Evolutionary conservation across 2,113 vertebrate genomes (phyloP), one percentile per base, ranked within the genome.

Genomic region (Apistogramma diplotaenia): DNA sequence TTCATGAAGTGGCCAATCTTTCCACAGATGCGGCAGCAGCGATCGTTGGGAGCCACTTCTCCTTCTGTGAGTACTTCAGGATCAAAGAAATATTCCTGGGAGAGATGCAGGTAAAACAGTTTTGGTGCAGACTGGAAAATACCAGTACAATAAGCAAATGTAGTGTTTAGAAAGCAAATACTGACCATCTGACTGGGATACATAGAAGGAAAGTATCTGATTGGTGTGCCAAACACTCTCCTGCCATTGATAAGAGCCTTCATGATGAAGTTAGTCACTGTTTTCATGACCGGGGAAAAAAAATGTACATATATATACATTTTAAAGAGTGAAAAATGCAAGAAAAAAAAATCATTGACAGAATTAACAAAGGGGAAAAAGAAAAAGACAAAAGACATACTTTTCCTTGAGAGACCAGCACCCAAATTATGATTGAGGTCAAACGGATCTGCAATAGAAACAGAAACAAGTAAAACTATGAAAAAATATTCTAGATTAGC

Each of bases 191-290:
- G 94, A 91, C 93, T 96, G 29, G 95, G 89, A 89, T 96, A 97
- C 76, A 96, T 93, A 23, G 96, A 94, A 80, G 96, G 96, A 80
- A 96, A 91, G 87, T 67, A 81, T 95, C 94, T 96, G 81, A 97
- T 2, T 29, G 98, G 95, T 13, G 95, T 96, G 79, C 97, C 98
- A 93, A 98, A 99, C 85, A 98, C 92, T 76, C 94, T 96, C 93
- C 97, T 96, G 71, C 97, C 97, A 83, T 99, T 99, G 87, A 99
- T 97, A 93, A 99, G 98, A 56, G 97, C 97, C 92, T 99, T 99
- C 97, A 98, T 98, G 94, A 99, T 99, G 95, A 99, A 99, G 94
- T 99, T 97, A 73, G 97, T 99, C 98, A 99, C 97, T 98, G 87
- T 79, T 82, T 85, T 80, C 13, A 76, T 57, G 21, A 74, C 43